phyloP scores from a whole-genome alignment of 2,113 vertebrate genomes.

The Mastomys coucha region DNA sequence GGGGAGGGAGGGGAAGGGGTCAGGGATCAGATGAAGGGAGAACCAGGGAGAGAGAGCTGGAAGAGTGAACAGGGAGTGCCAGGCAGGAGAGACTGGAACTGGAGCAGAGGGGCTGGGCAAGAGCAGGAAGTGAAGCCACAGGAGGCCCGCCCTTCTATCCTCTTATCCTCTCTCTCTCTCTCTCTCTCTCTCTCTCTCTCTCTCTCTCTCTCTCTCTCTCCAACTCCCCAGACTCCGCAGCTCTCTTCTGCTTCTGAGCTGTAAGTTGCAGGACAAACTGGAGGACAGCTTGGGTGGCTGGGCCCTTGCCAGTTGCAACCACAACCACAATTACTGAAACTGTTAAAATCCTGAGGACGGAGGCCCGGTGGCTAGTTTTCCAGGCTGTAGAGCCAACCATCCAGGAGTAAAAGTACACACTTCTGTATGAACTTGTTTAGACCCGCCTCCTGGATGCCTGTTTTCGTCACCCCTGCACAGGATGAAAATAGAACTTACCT shows the following conservation, averaged over 20 bases:
- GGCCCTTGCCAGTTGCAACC: not conserved
- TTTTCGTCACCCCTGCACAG: not conserved
- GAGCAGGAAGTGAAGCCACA: not conserved
- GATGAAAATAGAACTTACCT: not conserved
- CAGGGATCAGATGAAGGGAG: too few relatives aligned
- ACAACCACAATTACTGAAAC: rapidly evolving
- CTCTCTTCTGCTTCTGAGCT: not conserved
- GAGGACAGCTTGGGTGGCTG: not conserved
- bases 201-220: not conserved
- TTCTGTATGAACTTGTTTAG: not conserved
- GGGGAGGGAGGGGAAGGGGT: too few relatives aligned
- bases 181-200: too few relatives aligned
- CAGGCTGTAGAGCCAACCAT: not conserved
- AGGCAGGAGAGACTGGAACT: too few relatives aligned
- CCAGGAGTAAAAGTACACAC: not conserved
- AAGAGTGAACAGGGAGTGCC: too few relatives aligned
- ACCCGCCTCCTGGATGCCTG: rapidly evolving
- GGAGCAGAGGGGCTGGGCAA: not conserved
- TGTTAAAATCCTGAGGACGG: not conserved
- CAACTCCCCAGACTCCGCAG: not conserved
- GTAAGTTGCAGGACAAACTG: not conserved
- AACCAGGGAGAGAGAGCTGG: too few relatives aligned
- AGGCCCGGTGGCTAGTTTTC: rapidly evolving
- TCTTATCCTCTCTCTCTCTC: not conserved
- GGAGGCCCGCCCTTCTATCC: not conserved